These are phyloP conservation scores for Bimastos eiseni DNA, from an alignment of 2,888 invertebrate species.

Conservation along the genomic window DNA sequence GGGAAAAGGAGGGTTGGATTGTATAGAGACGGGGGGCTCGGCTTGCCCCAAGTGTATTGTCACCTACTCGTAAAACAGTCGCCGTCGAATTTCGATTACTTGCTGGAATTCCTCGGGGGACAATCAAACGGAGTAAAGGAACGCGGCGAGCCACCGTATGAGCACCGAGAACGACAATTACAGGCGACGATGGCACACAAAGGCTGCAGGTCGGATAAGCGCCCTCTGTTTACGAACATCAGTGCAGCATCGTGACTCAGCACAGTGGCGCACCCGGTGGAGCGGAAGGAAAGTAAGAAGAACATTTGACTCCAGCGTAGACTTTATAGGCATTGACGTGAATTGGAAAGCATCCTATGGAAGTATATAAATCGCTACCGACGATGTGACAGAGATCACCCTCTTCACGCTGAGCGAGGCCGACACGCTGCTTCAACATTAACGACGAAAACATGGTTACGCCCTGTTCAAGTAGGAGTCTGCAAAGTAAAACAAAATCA, in stretches of 20 bases:
- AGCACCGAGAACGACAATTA: not conserved
- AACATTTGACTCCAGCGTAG: not conserved
- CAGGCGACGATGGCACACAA: not conserved
- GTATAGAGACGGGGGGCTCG: not conserved
- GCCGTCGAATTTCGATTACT: not conserved
- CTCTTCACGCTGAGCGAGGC: too few relatives aligned
- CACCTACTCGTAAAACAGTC: not conserved
- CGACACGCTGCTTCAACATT: too few relatives aligned
- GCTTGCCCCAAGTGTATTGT: not conserved
- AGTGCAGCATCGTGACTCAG: not conserved
- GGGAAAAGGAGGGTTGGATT: not conserved
- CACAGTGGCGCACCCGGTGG: not conserved
- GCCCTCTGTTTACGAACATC: not conserved
- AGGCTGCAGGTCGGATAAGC: not conserved
- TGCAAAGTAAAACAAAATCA: too few relatives aligned
- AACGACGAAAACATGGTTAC: too few relatives aligned
- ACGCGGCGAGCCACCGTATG: not conserved
- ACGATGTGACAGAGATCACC: too few relatives aligned
- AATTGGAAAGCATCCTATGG: not conserved
- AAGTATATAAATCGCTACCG: too few relatives aligned
- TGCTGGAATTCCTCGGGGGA: not conserved
- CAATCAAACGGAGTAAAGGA: not conserved
- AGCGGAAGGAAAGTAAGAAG: not conserved
- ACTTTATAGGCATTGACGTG: not conserved
- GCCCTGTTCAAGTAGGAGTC: too few relatives aligned